These are phyloP conservation scores for Drosophila greeni DNA, from an alignment of 2,888 invertebrate species.

Conservation along the genomic window DNA sequence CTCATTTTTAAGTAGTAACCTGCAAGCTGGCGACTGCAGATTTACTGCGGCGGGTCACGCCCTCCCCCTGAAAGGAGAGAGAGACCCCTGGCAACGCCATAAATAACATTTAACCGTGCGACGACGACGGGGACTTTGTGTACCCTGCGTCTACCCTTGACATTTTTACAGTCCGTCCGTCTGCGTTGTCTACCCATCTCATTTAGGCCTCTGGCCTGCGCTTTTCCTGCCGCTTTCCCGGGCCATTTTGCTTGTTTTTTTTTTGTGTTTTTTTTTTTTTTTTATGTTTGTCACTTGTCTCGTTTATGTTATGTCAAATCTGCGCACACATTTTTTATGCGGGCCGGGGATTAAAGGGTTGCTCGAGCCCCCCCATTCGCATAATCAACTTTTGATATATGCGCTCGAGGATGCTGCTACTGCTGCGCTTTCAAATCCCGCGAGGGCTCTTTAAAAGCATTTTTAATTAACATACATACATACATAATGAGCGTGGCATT, in stretches of 20 bases:
- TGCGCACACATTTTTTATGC: slow-evolving; percentile 58
- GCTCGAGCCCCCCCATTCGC: slow-evolving; percentile 47
- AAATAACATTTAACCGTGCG: slow-evolving; percentile 69
- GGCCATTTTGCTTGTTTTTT: slow-evolving; percentile 29
- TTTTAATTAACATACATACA: slow-evolving; percentile 73
- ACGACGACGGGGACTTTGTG: slow-evolving; percentile 7
- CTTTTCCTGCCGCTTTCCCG: slow-evolving; percentile 28
- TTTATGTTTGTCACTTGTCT: slow-evolving; percentile 68
- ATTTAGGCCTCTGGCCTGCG: slow-evolving; percentile 46
- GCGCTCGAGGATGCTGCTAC: slow-evolving; percentile 46
- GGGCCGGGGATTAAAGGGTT: slow-evolving; percentile 37
- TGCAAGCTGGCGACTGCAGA: slow-evolving; percentile 59
- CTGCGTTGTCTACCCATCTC: slow-evolving; percentile 46
- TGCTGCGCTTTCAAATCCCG: slow-evolving; percentile 68
- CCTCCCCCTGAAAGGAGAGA: not conserved
- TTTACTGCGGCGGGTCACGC: slow-evolving; percentile 50
- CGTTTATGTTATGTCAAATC: slow-evolving; percentile 68
- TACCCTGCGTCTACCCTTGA: slow-evolving; percentile 54
- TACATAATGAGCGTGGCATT: slow-evolving; percentile 62
- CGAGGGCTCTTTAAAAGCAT: slow-evolving; percentile 69
- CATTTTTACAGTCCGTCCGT: slow-evolving; percentile 52
- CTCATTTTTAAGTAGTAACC: slow-evolving; percentile 24
- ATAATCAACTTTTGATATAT: slow-evolving; percentile 72
- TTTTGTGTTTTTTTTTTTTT: slow-evolving; percentile 15
- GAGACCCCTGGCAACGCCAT: slow-evolving; percentile 53